Base-by-base conservation (phyloP, 1,140 invertebrate species). In the Aphis craccivora region DNA sequence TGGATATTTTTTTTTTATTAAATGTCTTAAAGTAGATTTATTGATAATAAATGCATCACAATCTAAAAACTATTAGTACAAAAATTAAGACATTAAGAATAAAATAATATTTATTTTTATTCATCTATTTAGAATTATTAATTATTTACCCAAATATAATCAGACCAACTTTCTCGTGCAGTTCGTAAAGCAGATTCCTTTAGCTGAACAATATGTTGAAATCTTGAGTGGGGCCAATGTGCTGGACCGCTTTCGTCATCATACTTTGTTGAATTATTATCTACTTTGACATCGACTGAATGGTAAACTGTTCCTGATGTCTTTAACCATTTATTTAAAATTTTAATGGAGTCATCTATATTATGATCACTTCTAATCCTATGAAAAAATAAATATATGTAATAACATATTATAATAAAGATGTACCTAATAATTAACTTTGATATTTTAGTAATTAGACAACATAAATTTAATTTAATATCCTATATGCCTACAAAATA, bases 341-440 rank as follows among this genome's bases (percentile, higher is more conserved):
- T 96, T 93, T 97, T 96, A 90, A 97, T 95, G 20, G 97, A 97
- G 84, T 97, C 96, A 95, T 99, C 98, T 93, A 96, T 95, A 96
- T 98, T 99, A 94, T 98, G 98, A 95, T 99, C 98, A 95, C 97
- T 98, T 60, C 97, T 95, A 94, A 99, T 97, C 97, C 98, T 99
- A 94, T 3, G 96, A 95, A 89, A 94, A 37, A 51, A 94, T 94
- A 93, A 93, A 94, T 30, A 94, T 76, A 18, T 67, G 25, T 67
- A 67, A 67, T 30, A n/a, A 67, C 30, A n/a, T n/a, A n/a, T n/a
- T n/a, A n/a, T n/a, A n/a, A n/a, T n/a, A n/a, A n/a, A n/a, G n/a
- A n/a, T n/a, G n/a, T n/a, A n/a, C n/a, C n/a, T n/a, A n/a, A n/a
- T n/a, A 76, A 76, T 76, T 76, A 5, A 35, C 60, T 18, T n/a